Evolutionary conservation across 2,888 invertebrate genomes (phyloP).

Genomic region (Hydrotaea cyrtoneurina): DNA sequence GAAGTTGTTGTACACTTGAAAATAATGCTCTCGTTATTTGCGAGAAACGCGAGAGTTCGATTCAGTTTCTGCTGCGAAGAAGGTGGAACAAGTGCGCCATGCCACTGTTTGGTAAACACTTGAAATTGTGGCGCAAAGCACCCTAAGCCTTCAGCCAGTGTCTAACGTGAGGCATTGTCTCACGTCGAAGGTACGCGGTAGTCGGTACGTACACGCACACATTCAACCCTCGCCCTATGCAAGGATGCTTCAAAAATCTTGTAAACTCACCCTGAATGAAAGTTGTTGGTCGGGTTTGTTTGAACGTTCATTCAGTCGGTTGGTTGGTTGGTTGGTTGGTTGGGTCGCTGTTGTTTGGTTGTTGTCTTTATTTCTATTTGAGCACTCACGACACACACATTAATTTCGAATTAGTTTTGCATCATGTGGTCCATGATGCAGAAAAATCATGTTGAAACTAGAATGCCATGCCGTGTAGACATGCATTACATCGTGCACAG

Average conservation of each 20-base stretch:
- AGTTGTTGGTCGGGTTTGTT: background rate
- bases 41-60: no score
- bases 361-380: slow-evolving; percentile 63
- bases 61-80: background rate
- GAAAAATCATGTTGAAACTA: slow-evolving; percentile 78
- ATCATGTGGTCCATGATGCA: slow-evolving; percentile 81
- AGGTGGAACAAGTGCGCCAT: slow-evolving; percentile 35
- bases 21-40: no score
- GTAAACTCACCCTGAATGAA: slow-evolving; percentile 32
- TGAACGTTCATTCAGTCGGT: background rate
- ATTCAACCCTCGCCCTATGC: background rate
- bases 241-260: background rate
- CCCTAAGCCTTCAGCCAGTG: slow-evolving; percentile 8
- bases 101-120: slow-evolving; percentile 41
- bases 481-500: background rate
- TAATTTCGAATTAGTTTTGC: slow-evolving; percentile 82
- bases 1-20: background rate
- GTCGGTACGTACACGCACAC: background rate
- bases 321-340: slow-evolving; percentile 6
- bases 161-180: background rate
- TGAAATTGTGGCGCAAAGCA: slow-evolving; percentile 21
- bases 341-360: slow-evolving; percentile 28
- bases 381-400: slow-evolving; percentile 75
- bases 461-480: slow-evolving; percentile 44
- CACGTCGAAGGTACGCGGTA: slow-evolving; percentile 12